phyloP scores from a whole-genome alignment of 2,113 vertebrate genomes.

The Lethenteron reissneri region DNA sequence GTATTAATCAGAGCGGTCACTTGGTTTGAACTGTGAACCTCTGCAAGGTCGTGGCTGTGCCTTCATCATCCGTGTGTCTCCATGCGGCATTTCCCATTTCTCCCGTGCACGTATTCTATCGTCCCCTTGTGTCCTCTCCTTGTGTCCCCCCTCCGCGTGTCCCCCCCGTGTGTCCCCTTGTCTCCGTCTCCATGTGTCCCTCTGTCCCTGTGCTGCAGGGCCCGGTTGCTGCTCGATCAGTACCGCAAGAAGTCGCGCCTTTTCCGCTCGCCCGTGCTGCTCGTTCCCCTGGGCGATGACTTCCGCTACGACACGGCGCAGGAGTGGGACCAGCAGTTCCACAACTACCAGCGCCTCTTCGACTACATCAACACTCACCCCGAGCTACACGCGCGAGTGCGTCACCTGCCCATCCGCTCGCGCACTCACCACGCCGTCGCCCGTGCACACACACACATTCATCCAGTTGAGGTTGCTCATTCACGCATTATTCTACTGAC shows the following conservation, averaged over 20 bases:
- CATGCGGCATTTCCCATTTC: no score
- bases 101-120: no score
- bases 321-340: constrained; percentile 89
- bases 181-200: not conserved
- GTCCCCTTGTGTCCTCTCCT: not conserved
- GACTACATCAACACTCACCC: constrained; percentile 80
- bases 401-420: constrained; percentile 4
- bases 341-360: constrained; percentile 84
- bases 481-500: no score
- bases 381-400: constrained; percentile 58
- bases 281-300: constrained; percentile 77
- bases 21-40: no score
- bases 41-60: no score
- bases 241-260: constrained; percentile 93
- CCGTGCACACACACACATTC: no score
- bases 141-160: not conserved
- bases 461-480: no score
- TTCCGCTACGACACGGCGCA: constrained; percentile 83
- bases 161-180: not conserved
- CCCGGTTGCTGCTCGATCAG: constrained; percentile 70
- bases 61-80: no score
- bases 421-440: no score
- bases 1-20: no score
- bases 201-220: constrained; percentile 23
- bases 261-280: constrained; percentile 64